Percentiles rank a stretch among this genome's conserved stretches.
Conservation (phyloP, 30 jellyfish, hydroid and myxozoan species). For the Cassiopea xamachana region DNA sequence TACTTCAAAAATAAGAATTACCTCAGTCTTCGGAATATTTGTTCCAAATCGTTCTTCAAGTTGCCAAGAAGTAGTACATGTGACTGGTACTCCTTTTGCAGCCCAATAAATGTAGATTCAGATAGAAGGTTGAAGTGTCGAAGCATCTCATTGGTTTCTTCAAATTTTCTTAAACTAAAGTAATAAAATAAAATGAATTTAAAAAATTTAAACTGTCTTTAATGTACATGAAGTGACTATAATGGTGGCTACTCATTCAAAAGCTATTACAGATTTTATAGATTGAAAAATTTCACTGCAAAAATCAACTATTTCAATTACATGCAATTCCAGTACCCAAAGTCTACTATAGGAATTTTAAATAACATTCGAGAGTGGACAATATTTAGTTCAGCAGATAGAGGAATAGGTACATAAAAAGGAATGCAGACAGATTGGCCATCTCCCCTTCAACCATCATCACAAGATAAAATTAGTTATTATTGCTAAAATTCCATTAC, state of each 20-base stretch:
- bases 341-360: no score
- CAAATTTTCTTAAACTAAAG: conserved; percentile 80
- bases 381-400: no score
- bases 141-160: conserved; percentile 95
- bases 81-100: conserved; percentile 60
- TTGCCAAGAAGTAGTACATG: conserved; percentile 70
- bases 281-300: no score
- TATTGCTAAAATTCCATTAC: conserved; percentile 1
- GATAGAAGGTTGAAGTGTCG: conserved; percentile 79
- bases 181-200: not conserved
- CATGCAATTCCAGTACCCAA: no score
- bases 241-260: not conserved
- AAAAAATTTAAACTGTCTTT: not conserved
- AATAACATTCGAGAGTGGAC: no score
- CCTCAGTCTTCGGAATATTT: conserved; percentile 84
- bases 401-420: no score
- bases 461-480: no score
- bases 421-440: no score
- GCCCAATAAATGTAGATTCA: conserved; percentile 64
- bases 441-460: no score
- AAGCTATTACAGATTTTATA: no score
- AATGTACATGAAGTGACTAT: not conserved
- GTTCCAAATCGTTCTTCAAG: conserved; percentile 77
- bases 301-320: no score
- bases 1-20: conserved; percentile 1